These are phyloP conservation scores for Melitaea cinxia DNA, from an alignment of 1,140 invertebrate genomes.

Conservation along the genomic window DNA sequence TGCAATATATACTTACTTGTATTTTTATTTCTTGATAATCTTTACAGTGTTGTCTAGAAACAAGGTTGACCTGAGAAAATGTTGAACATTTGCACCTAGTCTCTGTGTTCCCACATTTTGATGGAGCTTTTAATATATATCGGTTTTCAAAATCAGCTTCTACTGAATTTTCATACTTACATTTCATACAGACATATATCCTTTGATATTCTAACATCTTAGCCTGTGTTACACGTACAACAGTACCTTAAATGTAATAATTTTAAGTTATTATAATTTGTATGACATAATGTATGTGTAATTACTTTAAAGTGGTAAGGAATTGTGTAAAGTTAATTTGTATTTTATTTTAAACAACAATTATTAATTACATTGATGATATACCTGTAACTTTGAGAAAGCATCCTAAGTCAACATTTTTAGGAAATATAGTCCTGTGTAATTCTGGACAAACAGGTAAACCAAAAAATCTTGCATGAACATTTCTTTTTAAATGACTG, in stretches of 20 bases:
- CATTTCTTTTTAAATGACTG: slow-evolving; percentile 84
- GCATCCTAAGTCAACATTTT: slow-evolving; percentile 85
- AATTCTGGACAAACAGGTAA: slow-evolving; percentile 84
- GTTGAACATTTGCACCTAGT: slow-evolving; percentile 81
- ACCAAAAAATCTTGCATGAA: slow-evolving; percentile 84
- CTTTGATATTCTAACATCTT: slow-evolving; percentile 90
- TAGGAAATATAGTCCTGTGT: slow-evolving; percentile 83
- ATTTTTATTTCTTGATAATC: slow-evolving; percentile 97
- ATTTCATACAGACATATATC: slow-evolving; percentile 90
- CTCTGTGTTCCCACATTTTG: slow-evolving; percentile 84
- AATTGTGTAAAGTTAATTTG: too few relatives aligned
- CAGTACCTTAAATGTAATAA: slow-evolving; percentile 83
- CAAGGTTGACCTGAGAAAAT: slow-evolving; percentile 78
- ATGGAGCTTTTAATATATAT: slow-evolving; percentile 84
- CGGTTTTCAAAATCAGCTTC: slow-evolving; percentile 87
- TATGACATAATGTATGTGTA: slow-evolving; percentile 19
- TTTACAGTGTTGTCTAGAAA: slow-evolving; percentile 86
- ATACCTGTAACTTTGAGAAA: slow-evolving; percentile 85
- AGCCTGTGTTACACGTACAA: slow-evolving; percentile 88
- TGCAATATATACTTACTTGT: slow-evolving; percentile 81
- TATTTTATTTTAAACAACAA: too few relatives aligned
- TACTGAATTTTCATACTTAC: slow-evolving; percentile 85
- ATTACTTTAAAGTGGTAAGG: too few relatives aligned
- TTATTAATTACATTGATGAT: neutral
- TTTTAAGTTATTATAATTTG: neutral